Evolutionary conservation across 2,797 vertebrate genomes (phyloP).

Genomic region (Cuniculus paca): DNA sequence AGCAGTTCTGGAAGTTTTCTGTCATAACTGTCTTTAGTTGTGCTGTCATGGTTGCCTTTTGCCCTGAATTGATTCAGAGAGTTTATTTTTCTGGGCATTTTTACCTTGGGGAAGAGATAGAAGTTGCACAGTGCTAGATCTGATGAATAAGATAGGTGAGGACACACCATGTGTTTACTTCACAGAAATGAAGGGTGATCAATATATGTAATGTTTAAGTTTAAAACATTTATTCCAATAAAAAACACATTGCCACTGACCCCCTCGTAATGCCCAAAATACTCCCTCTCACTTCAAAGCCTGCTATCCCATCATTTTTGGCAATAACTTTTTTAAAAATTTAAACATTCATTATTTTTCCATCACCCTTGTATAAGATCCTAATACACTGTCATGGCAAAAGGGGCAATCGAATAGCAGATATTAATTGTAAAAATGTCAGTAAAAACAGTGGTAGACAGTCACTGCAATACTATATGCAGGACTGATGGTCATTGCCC

Average conservation of each 20-base stretch:
- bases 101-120: background rate
- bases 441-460: background rate
- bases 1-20: background rate
- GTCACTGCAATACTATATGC: background rate
- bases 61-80: background rate
- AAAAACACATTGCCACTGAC: background rate
- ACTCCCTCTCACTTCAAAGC: background rate
- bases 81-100: background rate
- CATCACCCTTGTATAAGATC: background rate
- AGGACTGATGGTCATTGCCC: background rate
- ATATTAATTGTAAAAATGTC: background rate
- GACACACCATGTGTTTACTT: background rate
- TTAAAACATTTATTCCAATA: background rate
- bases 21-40: background rate
- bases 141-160: background rate
- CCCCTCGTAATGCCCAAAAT: background rate
- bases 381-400: background rate
- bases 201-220: background rate
- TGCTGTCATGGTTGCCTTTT: background rate
- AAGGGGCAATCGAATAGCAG: slow-evolving; percentile 4
- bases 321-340: background rate
- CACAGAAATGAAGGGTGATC: background rate
- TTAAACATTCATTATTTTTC: background rate
- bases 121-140: background rate
- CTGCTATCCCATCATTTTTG: background rate